Conservation (phyloP, 2,888 invertebrate species). For the Plagodis pulveraria region DNA sequence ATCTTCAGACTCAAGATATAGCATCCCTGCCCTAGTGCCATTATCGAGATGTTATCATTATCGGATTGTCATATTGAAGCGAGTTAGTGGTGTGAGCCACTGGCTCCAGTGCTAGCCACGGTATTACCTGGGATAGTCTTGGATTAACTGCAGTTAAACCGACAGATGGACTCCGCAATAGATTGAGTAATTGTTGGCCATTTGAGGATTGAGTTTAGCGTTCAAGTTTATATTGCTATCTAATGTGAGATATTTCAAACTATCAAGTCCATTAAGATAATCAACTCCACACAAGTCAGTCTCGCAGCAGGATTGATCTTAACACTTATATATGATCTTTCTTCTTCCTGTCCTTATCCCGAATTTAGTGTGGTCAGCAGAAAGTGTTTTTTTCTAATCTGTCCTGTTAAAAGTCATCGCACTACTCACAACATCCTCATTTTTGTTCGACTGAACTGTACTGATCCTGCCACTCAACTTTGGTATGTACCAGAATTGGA, state of each 20-base stretch:
- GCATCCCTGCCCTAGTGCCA: slow-evolving; percentile 3
- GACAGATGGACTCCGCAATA: slow-evolving; percentile 12
- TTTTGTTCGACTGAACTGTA: too few relatives aligned
- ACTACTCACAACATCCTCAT: too few relatives aligned
- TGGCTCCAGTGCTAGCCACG: slow-evolving; percentile 8
- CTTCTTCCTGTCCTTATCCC: too few relatives aligned
- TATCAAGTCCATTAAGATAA: too few relatives aligned
- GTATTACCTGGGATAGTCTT: slow-evolving; percentile 7
- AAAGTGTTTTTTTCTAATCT: too few relatives aligned
- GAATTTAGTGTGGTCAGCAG: too few relatives aligned
- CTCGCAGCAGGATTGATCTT: too few relatives aligned
- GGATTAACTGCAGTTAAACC: slow-evolving; percentile 24
- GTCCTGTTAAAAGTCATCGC: too few relatives aligned
- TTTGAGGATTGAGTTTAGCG: neutral
- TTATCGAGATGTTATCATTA: slow-evolving; percentile 13
- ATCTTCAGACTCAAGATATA: neutral
- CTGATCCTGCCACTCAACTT: too few relatives aligned
- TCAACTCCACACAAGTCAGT: neutral
- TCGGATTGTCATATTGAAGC: slow-evolving; percentile 18
- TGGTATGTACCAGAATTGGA: too few relatives aligned
- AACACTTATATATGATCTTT: too few relatives aligned
- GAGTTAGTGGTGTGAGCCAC: slow-evolving; percentile 15
- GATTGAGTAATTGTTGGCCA: slow-evolving; percentile 7
- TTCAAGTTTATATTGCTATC: neutral
- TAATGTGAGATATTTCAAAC: neutral